Evolutionary conservation across 2,797 vertebrate species (phyloP).

Genomic region (Bradypodion pumilum): DNA sequence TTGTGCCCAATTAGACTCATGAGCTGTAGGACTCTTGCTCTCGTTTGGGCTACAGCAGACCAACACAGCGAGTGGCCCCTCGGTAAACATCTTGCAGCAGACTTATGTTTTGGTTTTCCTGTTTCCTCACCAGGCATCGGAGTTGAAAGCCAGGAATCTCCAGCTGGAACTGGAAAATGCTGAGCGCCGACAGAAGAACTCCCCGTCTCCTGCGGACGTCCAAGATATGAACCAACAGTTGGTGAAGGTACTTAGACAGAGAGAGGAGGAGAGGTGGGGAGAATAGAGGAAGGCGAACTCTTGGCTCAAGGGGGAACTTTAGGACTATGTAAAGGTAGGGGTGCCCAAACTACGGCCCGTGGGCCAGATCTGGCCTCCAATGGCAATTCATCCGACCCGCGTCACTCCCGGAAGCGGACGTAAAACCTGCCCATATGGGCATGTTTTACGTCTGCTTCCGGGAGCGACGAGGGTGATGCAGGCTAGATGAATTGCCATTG

Average conservation of each 20-base stretch:
- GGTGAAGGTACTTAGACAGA: constrained; percentile 74
- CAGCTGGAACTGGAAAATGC: constrained; percentile 84
- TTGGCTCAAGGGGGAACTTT: constrained; percentile 68
- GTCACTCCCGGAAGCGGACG: too few species aligned
- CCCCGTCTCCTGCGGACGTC: constrained; percentile 76
- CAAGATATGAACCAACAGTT: constrained; percentile 82
- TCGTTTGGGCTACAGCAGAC: too few species aligned
- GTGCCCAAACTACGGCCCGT: too few species aligned
- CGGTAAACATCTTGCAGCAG: neutral
- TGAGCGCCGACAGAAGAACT: constrained; percentile 80
- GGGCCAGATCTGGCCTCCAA: too few species aligned
- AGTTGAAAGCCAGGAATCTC: constrained; percentile 82
- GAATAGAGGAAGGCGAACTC: constrained; percentile 72
- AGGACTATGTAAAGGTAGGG: constrained; percentile 56
- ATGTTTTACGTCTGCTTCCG: too few species aligned
- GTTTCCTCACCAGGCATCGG: constrained; percentile 79
- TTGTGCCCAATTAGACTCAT: too few species aligned
- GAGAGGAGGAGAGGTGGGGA: constrained; percentile 59
- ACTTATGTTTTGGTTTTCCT: neutral
- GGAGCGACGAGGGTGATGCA: too few species aligned
- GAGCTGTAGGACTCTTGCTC: too few species aligned
- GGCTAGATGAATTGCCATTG: too few species aligned
- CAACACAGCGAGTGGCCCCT: too few species aligned
- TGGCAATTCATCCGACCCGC: too few species aligned
- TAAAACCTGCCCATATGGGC: too few species aligned